Evolutionary conservation across 2,888 invertebrate species (phyloP), one percentile per base, ranked within the genome.

Genomic region (Scaptomyza tumidula): DNA sequence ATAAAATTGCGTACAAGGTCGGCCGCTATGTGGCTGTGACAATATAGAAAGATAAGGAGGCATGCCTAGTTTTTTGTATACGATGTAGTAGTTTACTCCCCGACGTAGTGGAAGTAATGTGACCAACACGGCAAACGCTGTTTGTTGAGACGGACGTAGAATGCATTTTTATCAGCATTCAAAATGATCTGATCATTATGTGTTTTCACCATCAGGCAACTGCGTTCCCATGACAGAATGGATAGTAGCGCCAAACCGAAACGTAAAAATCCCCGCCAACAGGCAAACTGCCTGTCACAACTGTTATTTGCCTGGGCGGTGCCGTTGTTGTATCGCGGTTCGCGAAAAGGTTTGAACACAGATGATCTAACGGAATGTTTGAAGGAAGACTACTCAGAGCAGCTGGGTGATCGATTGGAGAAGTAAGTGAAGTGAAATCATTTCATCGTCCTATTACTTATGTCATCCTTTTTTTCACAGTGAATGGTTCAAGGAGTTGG

Each of bases 331-430:
- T 91, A 87, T 62, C 89, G 87, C 35, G 92, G 92, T 14, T 81
- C 90, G 2, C 85, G 78, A 6, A 71, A 86, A 11, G 92, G 92
- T 2, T 74, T 97, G 11, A 94, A 94, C 78, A 93, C 95, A 55
- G 92, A 93, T 9, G 96, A 97, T 91, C 92, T 97, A 27, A 94
- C 95, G 31, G 93, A 94, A 86, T 95, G 95, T 0, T 92, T 94
- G 9, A 93, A 94, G 55, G 93, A 93, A 71, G 96, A 95, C 85
- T 78, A 78, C 37, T 92, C 92, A 1, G 91, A 92, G 65, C 84
- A 82, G 39, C 68, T 92, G 10, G 92, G 92, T 6, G 91, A 92
- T 81, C 83, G 82, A 5, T 71, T 92, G 33, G 92, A 92, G 71
- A 80, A 88, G 92, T 92, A 80, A 80, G 88, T 6, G 0, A 44